Base-by-base conservation (phyloP, 2,113 vertebrate species). In the Leptobrachium leishanense region DNA sequence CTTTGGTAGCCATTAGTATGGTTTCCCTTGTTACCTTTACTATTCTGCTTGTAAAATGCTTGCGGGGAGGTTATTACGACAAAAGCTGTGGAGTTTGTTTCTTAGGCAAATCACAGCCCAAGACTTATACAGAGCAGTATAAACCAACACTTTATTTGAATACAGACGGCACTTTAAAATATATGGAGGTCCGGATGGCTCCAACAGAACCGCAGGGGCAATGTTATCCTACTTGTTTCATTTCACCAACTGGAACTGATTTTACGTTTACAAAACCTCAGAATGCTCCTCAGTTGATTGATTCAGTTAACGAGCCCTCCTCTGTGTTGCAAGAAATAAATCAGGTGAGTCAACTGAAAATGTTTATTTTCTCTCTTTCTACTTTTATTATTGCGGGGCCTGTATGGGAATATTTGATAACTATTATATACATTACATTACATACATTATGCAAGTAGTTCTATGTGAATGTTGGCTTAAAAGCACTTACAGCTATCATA, bases 101-200 rank as follows among this genome's bases (percentile, higher is more conserved):
- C 83, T 84, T 82, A 50, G 88, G 85, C 46, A 83, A 87, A 71
- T 88, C 89, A 0, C 87, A 90, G 3, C 89, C 88, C 44, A 81
- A 83, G 74, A 90, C 91, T 53, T 88, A 90, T 82, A 93, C 92
- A 85, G 93, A 91, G 80, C 94, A 95, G 70, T 92, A 93, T 81
- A 92, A 92, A 84, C 94, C 94, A 82, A 96, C 94, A 83, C 87
- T 97, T 7, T 95, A 96, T 83, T 90, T 96, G 82, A 95, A 68
- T 86, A 89, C 93, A 2, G 95, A 96, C 0, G 95, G 95, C 78
- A 96, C 95, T 1, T 92, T 96, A 50, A 95, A 95, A 85, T 96
- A 96, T 86, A 94, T 97, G 92, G 95, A 97, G 85, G 95, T 97
- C 83, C 94, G 94, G 9, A 89, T 95, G 84, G 89, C 90, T 81